These are phyloP conservation scores for Tuta absoluta DNA, from an alignment of 2,888 invertebrate genomes.

Conservation along the genomic window DNA sequence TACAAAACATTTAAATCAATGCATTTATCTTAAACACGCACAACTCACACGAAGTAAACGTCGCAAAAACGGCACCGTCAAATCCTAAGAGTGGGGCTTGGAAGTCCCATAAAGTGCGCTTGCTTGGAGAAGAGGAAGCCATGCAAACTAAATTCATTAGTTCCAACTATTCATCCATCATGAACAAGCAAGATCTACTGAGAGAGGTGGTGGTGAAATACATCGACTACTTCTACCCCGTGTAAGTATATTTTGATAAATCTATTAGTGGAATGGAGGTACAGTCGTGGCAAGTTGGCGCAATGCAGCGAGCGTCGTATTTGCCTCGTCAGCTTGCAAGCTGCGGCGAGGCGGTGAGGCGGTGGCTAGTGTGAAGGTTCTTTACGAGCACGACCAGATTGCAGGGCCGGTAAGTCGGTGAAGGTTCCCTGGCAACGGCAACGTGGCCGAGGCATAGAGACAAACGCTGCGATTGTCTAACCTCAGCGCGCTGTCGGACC, in stretches of 20 bases:
- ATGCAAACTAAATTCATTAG: constrained; percentile 82
- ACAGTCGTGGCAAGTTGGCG: constrained; percentile 42
- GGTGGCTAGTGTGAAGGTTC: constrained; percentile 55
- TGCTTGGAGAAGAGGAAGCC: constrained; percentile 61
- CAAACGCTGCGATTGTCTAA: constrained; percentile 63
- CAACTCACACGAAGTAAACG: constrained; percentile 51
- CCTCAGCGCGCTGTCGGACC: constrained; percentile 70
- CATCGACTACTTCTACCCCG: constrained; percentile 86
- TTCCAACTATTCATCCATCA: constrained; percentile 83
- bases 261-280: constrained; percentile 35
- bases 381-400: constrained; percentile 60
- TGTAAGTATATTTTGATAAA: constrained; percentile 80
- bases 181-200: constrained; percentile 85
- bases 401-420: constrained; percentile 76
- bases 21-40: constrained; percentile 59
- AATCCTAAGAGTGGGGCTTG: constrained; percentile 61
- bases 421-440: constrained; percentile 72
- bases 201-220: constrained; percentile 86
- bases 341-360: not conserved
- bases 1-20: constrained; percentile 50
- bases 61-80: constrained; percentile 64
- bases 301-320: constrained; percentile 57
- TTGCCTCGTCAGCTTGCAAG: constrained; percentile 23
- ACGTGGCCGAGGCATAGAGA: constrained; percentile 67
- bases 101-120: constrained; percentile 58